Evolutionary conservation across 2,797 vertebrate species (phyloP), one percentile per base, ranked within the genome.

Genomic region (Melanotaenia trifasciata): DNA sequence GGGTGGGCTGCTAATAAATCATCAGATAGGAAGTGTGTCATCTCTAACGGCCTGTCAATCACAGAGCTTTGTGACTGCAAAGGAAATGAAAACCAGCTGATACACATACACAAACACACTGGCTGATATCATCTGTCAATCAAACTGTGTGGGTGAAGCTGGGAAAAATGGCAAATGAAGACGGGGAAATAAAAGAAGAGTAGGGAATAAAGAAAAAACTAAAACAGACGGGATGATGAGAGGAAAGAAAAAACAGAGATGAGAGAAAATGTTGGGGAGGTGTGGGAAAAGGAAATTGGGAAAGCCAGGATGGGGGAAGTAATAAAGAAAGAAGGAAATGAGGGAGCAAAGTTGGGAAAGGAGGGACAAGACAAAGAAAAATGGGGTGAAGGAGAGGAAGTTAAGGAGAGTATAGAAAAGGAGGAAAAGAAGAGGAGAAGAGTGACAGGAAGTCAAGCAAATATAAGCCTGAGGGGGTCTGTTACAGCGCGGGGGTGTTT

Each of bases 21-120:
- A 64, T 64, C 65, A 79, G 72, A 84, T 72, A 88, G 83, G 84
- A 88, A 84, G 69, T 79, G 70, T 79, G 61, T 83, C 82, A 83
- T 86, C 86, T 24, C 38, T 13, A 66, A 32, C 12, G 40, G 47
- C 24, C 71, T 78, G 83, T 79, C 83, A 84, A 64, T 87, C 79
- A 80, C 45, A 53, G 18, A 56, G 67, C 36, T 45, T 73, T 61
- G 43, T 76, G 43, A 28, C 20, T 22, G 26, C 8, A 28, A 24
- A 73, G 61, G 59, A 77, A 86, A 85, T 81, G 54, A 85, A 72
- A 84, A 73, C 67, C 85, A 89, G 81, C 74, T 80, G 74, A 72
- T 4, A 56, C 60, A 73, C 64, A 81, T 40, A 72, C 40, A 65
- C 65, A 64, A 43, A 54, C 57, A 60, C 54, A 38, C 26, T 14